Base-by-base conservation (phyloP, 2,888 invertebrate species). In the Xestobium rufovillosum region DNA sequence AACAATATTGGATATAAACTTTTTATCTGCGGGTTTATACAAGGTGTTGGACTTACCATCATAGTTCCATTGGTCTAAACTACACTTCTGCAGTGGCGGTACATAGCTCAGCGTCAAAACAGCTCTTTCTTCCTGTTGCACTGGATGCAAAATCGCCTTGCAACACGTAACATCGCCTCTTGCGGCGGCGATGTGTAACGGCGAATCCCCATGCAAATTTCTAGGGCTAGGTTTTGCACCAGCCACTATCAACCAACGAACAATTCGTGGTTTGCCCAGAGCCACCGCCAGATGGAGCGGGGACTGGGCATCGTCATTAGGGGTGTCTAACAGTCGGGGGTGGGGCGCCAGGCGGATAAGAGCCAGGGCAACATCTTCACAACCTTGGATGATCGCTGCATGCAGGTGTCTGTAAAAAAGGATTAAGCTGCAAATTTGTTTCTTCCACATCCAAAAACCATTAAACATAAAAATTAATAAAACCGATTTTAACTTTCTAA, bases 211-310 rank as follows among this genome's bases (percentile, higher is more conserved):
- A 41, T 74, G 68, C 34, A 75, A 66, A 58, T 91, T 88, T 31
- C 86, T 70, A 30, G 74, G 68, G 25, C 68, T 71, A 2, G 79
- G 68, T 49, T 52, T 53, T 0, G 89, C 89, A 11, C 92, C 92
- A 2, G 86, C 86, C 15, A 81, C 71, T 15, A 92, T 73, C 39
- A 94, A 69, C 68, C 82, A 76, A 44, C 89, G 72, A 2, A 81
- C 78, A 30, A 92, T 75, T 28, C 75, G 71, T 23, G 80, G 72
- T 60, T 90, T 84, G 6, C 77, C 73, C 25, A 83, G 84, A 47
- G 86, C 68, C 1, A 87, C 86, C 0, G 92, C 88, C 43, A 92
- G 67, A 66, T 94, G 92, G n/a, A 94, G 66, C 0, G 91, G 80
- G 2, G 90, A 83, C 54, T 85, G 81, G 3, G 79, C 77, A 37